Percentiles rank a stretch among this genome's conserved stretches.
phyloP scores from a whole-genome alignment of 2,888 invertebrate species.

The Sipha maydis region DNA sequence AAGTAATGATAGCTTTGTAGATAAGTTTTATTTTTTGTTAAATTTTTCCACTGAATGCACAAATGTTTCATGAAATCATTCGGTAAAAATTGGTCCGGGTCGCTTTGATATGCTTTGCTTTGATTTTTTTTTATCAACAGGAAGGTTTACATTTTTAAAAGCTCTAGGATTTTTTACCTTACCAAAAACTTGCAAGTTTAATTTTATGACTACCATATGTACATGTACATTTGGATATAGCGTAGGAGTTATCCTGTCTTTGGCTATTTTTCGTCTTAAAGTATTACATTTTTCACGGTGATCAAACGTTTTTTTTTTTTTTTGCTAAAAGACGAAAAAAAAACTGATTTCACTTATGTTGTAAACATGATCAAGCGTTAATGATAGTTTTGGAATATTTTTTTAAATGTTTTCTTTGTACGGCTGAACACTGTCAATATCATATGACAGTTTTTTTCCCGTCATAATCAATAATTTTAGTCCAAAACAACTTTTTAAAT shows the following conservation, averaged over 20 bases:
- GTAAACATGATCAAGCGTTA: slow-evolving; percentile 37
- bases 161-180: slow-evolving; percentile 51
- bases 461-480: slow-evolving; percentile 24
- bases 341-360: slow-evolving; percentile 54
- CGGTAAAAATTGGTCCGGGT: too few species aligned
- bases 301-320: slow-evolving; percentile 65
- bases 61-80: slow-evolving; percentile 46
- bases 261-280: slow-evolving; percentile 65
- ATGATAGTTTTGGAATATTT: slow-evolving; percentile 30
- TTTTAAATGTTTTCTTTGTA: slow-evolving; percentile 54
- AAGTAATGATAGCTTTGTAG: slow-evolving; percentile 35
- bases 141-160: slow-evolving; percentile 65
- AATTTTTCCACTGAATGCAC: slow-evolving; percentile 50
- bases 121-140: slow-evolving; percentile 64
- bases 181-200: slow-evolving; percentile 64
- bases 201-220: slow-evolving; percentile 65
- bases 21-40: slow-evolving; percentile 27
- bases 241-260: slow-evolving; percentile 65
- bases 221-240: slow-evolving; percentile 66
- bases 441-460: slow-evolving; percentile 54
- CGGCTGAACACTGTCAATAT: slow-evolving; percentile 30
- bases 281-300: slow-evolving; percentile 64
- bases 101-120: slow-evolving; percentile 60
- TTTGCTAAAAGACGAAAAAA: slow-evolving; percentile 26
- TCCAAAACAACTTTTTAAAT: slow-evolving; percentile 50